Conservation (phyloP, 2,113 vertebrate species). For the Tragelaphus buxtoni region DNA sequence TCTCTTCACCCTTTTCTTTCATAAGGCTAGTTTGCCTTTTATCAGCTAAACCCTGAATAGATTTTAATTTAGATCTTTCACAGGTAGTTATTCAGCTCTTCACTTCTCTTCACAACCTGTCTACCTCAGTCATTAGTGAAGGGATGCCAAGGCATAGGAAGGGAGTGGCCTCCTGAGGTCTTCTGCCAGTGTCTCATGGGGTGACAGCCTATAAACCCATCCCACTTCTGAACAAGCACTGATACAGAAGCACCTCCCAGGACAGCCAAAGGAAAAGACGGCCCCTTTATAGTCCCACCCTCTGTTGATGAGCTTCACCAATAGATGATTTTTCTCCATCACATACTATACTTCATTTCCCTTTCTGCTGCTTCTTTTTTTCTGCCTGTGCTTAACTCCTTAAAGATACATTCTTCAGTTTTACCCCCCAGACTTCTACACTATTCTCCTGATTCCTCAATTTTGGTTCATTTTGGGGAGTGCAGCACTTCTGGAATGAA, state of each 20-base stretch:
- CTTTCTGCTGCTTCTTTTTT: not conserved
- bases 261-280: not conserved
- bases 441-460: not conserved
- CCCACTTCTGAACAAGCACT: not conserved
- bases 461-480: not conserved
- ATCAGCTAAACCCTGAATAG: not conserved
- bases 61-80: not conserved
- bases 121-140: not conserved
- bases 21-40: not conserved
- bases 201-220: not conserved
- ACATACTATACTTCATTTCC: not conserved
- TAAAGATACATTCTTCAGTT: not conserved
- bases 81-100: not conserved
- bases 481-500: not conserved
- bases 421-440: not conserved
- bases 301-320: not conserved
- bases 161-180: not conserved
- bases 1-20: not conserved
- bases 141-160: not conserved
- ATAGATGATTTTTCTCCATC: not conserved
- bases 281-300: not conserved
- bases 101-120: not conserved
- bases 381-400: not conserved
- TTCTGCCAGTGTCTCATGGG: not conserved
- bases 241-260: not conserved